Conservation (phyloP, 2,797 vertebrate species). For the Labeo calbasu region DNA sequence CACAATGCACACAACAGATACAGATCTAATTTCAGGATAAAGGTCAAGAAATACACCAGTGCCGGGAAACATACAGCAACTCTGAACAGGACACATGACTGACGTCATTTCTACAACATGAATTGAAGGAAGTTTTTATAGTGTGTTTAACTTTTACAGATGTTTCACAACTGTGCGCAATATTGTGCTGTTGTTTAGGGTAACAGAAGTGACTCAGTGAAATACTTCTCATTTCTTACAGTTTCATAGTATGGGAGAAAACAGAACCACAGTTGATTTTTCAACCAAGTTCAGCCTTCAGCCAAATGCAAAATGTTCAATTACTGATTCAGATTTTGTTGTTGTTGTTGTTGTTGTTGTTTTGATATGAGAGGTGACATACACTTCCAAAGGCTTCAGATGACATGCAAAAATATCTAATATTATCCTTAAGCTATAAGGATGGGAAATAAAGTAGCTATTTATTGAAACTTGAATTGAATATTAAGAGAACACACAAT, state of each 20-base stretch:
- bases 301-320: neutral
- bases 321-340: neutral
- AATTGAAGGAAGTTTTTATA: neutral
- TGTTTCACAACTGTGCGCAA: neutral
- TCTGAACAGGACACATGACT: neutral
- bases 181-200: neutral
- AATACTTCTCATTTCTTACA: neutral
- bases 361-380: neutral
- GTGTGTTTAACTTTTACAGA: neutral
- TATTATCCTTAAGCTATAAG: neutral
- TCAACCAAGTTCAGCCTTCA: neutral
- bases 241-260: neutral
- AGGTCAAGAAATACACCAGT: neutral
- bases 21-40: slow-evolving; percentile 2
- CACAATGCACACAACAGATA: neutral
- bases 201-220: neutral
- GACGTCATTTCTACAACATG: neutral
- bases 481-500: neutral
- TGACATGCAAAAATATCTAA: neutral
- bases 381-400: neutral
- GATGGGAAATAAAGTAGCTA: neutral
- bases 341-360: too few species aligned
- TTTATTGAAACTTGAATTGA: neutral
- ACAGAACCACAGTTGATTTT: neutral
- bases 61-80: neutral